These are phyloP conservation scores for Aspidapion aeneum DNA, from an alignment of 2,888 invertebrate species.

Conservation along the genomic window DNA sequence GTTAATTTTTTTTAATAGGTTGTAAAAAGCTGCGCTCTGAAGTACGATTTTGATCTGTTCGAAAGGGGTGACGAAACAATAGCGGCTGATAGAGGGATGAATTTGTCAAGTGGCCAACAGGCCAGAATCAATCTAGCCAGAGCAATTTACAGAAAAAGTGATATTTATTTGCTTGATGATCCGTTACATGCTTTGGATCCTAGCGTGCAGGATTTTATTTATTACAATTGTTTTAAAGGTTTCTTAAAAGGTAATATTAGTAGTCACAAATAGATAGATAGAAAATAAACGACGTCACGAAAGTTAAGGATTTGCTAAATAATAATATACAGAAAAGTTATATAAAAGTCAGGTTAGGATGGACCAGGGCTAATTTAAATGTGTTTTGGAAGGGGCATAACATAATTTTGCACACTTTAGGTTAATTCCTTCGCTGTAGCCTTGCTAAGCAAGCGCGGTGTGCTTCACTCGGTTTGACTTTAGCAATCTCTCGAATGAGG, in stretches of 20 bases:
- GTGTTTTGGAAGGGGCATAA: too few relatives aligned
- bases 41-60: constrained; percentile 52
- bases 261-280: too few relatives aligned
- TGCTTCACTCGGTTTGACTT: too few relatives aligned
- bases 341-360: too few relatives aligned
- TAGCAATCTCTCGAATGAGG: too few relatives aligned
- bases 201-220: constrained; percentile 66
- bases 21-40: constrained; percentile 59
- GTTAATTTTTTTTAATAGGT: not conserved
- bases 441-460: too few relatives aligned
- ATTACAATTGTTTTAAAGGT: constrained; percentile 55
- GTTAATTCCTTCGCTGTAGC: too few relatives aligned
- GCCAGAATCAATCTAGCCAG: constrained; percentile 75
- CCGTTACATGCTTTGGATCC: constrained; percentile 77
- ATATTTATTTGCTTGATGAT: constrained; percentile 76
- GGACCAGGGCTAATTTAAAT: too few relatives aligned
- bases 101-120: constrained; percentile 78
- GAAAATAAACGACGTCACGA: too few relatives aligned
- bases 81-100: constrained; percentile 75
- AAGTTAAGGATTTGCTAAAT: too few relatives aligned
- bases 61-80: constrained; percentile 62
- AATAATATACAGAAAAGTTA: too few relatives aligned
- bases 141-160: constrained; percentile 70
- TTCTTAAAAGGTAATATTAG: constrained; percentile 30
- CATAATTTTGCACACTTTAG: too few relatives aligned